These are phyloP conservation scores for Dioctria rufipes DNA, from an alignment of 2,888 invertebrate genomes.

Conservation along the genomic window DNA sequence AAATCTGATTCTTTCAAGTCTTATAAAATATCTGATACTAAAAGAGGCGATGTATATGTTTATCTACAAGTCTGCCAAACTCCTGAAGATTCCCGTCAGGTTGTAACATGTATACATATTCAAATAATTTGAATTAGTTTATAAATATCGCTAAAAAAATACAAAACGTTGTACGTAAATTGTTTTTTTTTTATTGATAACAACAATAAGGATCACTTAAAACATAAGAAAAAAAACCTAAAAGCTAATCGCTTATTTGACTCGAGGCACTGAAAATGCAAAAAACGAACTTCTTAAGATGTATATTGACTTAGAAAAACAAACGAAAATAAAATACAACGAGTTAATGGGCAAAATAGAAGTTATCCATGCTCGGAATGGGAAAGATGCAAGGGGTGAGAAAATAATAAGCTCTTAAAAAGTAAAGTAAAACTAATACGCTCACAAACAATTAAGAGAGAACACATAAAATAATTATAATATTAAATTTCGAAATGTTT, in stretches of 20 bases:
- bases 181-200: slow-evolving; percentile 32
- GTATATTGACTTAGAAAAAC: slow-evolving; percentile 4
- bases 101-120: too few relatives aligned
- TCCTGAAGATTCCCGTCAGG: too few relatives aligned
- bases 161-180: too few relatives aligned
- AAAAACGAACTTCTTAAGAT: slow-evolving; percentile 23
- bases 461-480: slow-evolving; percentile 2
- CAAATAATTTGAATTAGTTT: too few relatives aligned
- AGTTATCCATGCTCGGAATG: background rate
- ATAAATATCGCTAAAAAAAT: too few relatives aligned
- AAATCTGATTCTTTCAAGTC: too few relatives aligned
- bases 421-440: background rate
- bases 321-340: slow-evolving; percentile 15
- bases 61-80: too few relatives aligned
- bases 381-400: background rate
- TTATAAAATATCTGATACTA: too few relatives aligned
- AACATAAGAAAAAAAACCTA: slow-evolving; percentile 12
- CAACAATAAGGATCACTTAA: slow-evolving; percentile 33
- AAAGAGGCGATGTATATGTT: too few relatives aligned
- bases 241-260: slow-evolving; percentile 1
- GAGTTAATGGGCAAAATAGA: background rate
- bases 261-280: slow-evolving; percentile 25
- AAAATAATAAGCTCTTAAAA: background rate
- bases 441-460: background rate
- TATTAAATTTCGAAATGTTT: background rate